Base-by-base conservation (phyloP, 2,113 vertebrate genomes). In the Corythornis cristatus region DNA sequence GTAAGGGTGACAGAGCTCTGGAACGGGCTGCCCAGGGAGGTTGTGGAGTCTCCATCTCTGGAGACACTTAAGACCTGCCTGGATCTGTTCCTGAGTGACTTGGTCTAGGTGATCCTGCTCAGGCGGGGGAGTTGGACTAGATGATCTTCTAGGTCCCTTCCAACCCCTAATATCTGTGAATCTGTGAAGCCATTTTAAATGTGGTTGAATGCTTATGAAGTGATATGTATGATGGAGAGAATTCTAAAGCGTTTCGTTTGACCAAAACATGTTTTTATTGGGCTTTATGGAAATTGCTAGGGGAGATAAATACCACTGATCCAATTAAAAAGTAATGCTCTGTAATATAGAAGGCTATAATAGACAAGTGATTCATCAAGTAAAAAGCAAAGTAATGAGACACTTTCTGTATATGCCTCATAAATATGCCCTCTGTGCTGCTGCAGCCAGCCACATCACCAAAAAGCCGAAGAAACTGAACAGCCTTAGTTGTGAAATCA, bases 341-440 rank as follows among this genome's bases (percentile, higher is more conserved):
- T 43, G 0, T 21, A 65, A 15, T 25, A 65, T 28, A 50, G 22
- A 12, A 65, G 5, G 15, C 12, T 70, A 10, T 37, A 37, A 37
- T 37, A 37, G 37, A 37, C 37, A 37, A 51, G 10, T 37, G 53
- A 60, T 42, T 62, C 9, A 22, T 25, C 16, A 21, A 19, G 4
- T 35, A 7, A 54, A 20, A 16, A 5, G 12, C 7, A 58, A 73
- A 73, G 10, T 40, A 66, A 50, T 12, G 35, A 37, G 12, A 12
- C 7, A 2, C 14, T 25, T 83, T 25, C 29, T 86, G 6, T 4
- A 20, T 7, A 11, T 0, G 0, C 6, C 22, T 23, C 5, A 23
- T 13, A 35, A 43, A 70, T 45, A 25, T 0, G 9, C 9, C 46
- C 4, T 46, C 28, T 25, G 43, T 8, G 2, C 11, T 43, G 15